phyloP scores from a whole-genome alignment of 2,888 invertebrate genomes.

The Anodontia alba region DNA sequence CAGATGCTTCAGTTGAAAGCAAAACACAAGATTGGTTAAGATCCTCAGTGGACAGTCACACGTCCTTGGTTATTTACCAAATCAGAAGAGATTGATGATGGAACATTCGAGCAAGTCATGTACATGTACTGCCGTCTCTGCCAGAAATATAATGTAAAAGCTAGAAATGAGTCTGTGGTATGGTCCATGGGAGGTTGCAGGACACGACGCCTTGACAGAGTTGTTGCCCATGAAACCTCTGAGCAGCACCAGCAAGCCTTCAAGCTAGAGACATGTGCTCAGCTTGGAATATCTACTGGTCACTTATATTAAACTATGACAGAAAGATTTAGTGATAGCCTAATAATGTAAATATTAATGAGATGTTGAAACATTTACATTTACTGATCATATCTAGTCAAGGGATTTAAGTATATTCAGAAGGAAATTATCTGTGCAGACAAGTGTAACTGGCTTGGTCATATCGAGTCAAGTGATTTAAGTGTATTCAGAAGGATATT shows the following conservation, averaged over 20 bases:
- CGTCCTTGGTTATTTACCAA: constrained; percentile 25
- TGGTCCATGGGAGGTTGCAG: constrained; percentile 31
- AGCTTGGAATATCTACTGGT: too few species aligned
- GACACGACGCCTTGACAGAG: constrained; percentile 25
- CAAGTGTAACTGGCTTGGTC: too few species aligned
- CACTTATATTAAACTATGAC: too few species aligned
- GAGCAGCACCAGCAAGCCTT: constrained; percentile 27
- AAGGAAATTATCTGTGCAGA: too few species aligned
- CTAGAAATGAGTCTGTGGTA: constrained; percentile 15
- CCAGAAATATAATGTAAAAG: constrained; percentile 27
- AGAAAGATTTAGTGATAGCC: too few species aligned
- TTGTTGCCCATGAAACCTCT: constrained; percentile 24
- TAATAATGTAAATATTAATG: too few species aligned
- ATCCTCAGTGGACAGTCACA: background rate
- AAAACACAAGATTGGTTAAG: constrained; percentile 33
- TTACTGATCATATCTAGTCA: too few species aligned
- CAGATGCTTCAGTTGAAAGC: background rate
- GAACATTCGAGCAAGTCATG: background rate
- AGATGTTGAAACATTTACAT: too few species aligned
- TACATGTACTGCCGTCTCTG: constrained; percentile 32
- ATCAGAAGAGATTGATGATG: constrained; percentile 21
- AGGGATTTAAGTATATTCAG: too few species aligned
- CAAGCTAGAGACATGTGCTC: too few species aligned
- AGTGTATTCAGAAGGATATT: too few species aligned
- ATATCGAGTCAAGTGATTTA: too few species aligned